Percentiles rank a stretch among this genome's conserved stretches.
Conservation (phyloP, 37 sponge, comb jelly and placozoan genomes). For the Ephydatia muelleri region DNA sequence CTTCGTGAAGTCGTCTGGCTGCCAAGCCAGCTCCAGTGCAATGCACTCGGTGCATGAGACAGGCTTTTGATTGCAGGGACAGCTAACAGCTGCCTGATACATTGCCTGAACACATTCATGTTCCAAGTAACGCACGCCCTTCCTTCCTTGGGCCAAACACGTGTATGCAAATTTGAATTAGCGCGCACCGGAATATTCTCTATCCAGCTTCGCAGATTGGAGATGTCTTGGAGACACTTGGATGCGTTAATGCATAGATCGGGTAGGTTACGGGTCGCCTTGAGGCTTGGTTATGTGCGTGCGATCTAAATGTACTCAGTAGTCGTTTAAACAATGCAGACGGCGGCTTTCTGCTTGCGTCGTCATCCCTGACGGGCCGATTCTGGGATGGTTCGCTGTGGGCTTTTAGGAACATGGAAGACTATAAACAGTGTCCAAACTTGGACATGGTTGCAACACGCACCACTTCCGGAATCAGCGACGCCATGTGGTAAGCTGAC, state of each 20-base stretch:
- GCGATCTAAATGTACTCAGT: neutral
- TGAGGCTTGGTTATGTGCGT: neutral
- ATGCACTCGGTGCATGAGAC: neutral
- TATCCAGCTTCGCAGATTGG: too few species aligned
- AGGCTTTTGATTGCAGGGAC: neutral
- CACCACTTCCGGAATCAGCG: conserved; percentile 40
- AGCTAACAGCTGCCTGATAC: neutral
- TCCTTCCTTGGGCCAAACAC: neutral
- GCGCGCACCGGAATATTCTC: neutral
- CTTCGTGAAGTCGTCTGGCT: neutral
- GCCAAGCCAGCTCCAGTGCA: neutral
- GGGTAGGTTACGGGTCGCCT: neutral
- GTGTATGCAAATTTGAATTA: neutral
- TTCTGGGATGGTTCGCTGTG: conserved; percentile 74
- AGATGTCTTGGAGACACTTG: neutral
- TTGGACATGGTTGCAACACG: conserved; percentile 30
- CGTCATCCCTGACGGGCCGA: conserved; percentile 60
- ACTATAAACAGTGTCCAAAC: conserved; percentile 43
- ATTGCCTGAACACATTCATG: neutral
- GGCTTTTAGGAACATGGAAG: conserved; percentile 47
- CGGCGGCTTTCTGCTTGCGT: conserved; percentile 29
- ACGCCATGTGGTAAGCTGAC: conserved; percentile 38
- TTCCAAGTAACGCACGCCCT: neutral
- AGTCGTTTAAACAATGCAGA: conserved; percentile 1
- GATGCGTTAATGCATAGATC: neutral